Evolutionary conservation across 2,888 invertebrate species (phyloP).

Genomic region (Sialis lutaria): DNA sequence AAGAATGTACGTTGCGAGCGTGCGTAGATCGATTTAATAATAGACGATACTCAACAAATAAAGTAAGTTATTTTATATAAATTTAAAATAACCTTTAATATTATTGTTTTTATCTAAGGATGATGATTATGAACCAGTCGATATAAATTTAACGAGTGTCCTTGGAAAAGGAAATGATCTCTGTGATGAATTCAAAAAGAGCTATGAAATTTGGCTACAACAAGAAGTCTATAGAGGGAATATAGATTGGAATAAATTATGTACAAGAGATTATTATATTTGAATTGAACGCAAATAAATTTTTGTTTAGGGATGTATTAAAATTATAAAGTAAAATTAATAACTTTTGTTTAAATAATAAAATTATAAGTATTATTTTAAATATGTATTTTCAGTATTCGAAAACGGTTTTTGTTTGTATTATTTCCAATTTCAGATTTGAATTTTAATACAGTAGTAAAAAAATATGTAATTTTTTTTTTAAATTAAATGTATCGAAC

Average conservation of each 20-base stretch:
- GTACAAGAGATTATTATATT: conserved; percentile 10
- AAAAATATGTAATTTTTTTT: too few species aligned
- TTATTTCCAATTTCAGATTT: too few species aligned
- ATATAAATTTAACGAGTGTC: conserved; percentile 68
- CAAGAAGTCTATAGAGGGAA: conserved; percentile 86
- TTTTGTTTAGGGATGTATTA: too few species aligned
- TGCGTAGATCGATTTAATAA: conserved; percentile 94
- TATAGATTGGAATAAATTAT: conserved; percentile 57
- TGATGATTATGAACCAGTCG: conserved; percentile 45
- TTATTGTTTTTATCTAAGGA: conserved; percentile 23
- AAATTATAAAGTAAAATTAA: too few species aligned
- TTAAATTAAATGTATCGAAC: too few species aligned
- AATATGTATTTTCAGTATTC: too few species aligned
- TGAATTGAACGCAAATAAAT: neutral
- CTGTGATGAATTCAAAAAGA: conserved; percentile 81
- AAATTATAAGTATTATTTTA: too few species aligned
- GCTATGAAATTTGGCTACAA: conserved; percentile 90
- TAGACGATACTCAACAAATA: conserved; percentile 48
- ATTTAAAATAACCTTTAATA: neutral
- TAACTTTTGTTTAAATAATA: too few species aligned
- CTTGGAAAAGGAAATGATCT: conserved; percentile 64
- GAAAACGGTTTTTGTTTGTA: too few species aligned
- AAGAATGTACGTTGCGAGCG: conserved; percentile 85
- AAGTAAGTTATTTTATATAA: conserved; percentile 12
- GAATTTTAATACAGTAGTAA: too few species aligned